Conservation (phyloP, 2,888 invertebrate species). For the Phymatocera aterrima region DNA sequence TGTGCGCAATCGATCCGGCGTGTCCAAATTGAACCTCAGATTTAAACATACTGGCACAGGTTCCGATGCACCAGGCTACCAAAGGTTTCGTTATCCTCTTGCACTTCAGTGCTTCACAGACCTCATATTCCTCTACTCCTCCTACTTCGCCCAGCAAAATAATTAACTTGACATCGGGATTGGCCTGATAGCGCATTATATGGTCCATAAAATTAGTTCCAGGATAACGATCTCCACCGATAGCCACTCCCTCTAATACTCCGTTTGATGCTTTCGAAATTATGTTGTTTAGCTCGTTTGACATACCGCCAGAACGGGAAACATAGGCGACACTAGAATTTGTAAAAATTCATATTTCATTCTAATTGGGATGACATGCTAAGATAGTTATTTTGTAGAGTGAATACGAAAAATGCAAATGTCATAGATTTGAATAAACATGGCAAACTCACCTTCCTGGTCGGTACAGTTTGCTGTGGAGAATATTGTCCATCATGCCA, state of each 20-base stretch:
- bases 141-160: constrained; percentile 99
- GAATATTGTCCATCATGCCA: constrained; percentile 99
- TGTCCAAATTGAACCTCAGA: constrained; percentile 97
- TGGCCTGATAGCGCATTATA: constrained; percentile 89
- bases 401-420: background rate
- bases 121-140: constrained; percentile 98
- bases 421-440: constrained; percentile 1
- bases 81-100: constrained; percentile 93
- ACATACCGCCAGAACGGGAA: constrained; percentile 99
- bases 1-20: constrained; percentile 98
- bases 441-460: constrained; percentile 83
- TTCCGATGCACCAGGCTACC: constrained; percentile 99
- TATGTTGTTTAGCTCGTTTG: constrained; percentile 99
- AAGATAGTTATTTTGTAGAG: background rate
- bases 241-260: constrained; percentile 98
- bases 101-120: constrained; percentile 90
- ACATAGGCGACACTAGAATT: constrained; percentile 94
- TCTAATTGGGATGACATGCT: constrained; percentile 1
- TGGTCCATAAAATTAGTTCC: constrained; percentile 99
- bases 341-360: constrained; percentile 24
- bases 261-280: constrained; percentile 97
- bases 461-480: constrained; percentile 97
- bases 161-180: constrained; percentile 93
- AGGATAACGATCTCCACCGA: constrained; percentile 98
- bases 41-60: constrained; percentile 81